Base-by-base conservation (phyloP, 1,140 invertebrate species). In the Onthophagus taurus region DNA sequence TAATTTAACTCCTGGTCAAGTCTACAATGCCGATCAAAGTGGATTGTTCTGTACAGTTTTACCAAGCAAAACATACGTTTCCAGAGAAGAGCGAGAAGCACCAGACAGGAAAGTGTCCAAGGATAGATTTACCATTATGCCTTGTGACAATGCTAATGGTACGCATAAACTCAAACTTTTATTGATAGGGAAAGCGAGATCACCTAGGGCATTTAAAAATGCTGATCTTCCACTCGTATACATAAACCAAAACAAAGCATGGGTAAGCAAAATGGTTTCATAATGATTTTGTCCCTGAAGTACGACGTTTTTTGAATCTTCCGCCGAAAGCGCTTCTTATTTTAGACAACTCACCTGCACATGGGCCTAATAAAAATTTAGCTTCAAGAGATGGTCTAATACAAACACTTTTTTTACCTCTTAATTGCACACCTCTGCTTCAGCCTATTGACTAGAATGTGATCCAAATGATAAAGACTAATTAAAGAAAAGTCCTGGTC, bases 391-490 rank as follows among this genome's bases (percentile, higher is more conserved):
- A 29, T 29, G 26, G 26, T 29, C 13, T 12, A 29, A 29, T 29
- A n/a, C 26, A 29, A 29, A 42, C 65, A 2, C 53, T 57, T 12
- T 70, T 65, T 53, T 48, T 71, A 17, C 66, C 68, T 24, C 51
- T 65, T 19, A 71, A 72, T 49, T 62, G 61, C 7, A 70, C 66
- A 19, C 51, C 58, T 13, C 50, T 64, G 34, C 43, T 72, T 9
- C 68, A 72, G 48, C 63, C 66, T n/a, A 64, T 70, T 58, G 64
- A 71, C 54, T 62, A 66, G 53, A 63, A 60, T 9, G 56, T 35
- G 11, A 35, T 35, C 11, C 13, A 35, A 16, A 35, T 9, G 13
- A 35, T 35, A 9, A 35, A 35, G 16, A 29, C 13, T n/a, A 29
- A 29, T 29, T 29, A 29, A 29, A 29, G 13, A 12, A 29, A 29